phyloP scores from a whole-genome alignment of 2,797 vertebrate species.

The Glossophaga mutica region DNA sequence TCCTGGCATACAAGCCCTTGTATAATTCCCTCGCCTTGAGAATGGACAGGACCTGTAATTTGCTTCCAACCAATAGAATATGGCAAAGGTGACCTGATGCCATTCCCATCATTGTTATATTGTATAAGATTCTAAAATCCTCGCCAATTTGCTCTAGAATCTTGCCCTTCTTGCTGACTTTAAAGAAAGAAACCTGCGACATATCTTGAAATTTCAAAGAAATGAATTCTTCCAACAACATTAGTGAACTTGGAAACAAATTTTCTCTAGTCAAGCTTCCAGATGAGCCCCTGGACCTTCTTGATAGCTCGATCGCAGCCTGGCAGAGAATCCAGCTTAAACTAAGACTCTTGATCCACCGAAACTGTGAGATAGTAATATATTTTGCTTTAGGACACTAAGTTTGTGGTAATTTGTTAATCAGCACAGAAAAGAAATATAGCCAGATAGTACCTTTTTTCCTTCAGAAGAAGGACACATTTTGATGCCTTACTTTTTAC shows the following conservation, averaged over 20 bases:
- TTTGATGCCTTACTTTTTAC: background rate
- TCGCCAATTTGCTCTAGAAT: background rate
- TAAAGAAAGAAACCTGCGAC: background rate
- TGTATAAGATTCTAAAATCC: background rate
- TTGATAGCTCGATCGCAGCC: background rate
- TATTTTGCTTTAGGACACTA: background rate
- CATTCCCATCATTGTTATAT: background rate
- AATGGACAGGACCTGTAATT: background rate
- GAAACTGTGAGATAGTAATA: background rate
- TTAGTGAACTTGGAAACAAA: background rate
- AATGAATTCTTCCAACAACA: background rate
- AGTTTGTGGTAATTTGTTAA: background rate
- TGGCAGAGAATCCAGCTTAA: background rate
- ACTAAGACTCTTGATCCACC: background rate
- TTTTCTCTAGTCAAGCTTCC: background rate
- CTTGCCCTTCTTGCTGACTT: background rate
- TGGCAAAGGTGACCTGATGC: background rate
- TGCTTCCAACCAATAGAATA: background rate
- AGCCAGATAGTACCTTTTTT: background rate
- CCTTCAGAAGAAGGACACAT: background rate
- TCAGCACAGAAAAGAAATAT: background rate
- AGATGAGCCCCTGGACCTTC: background rate
- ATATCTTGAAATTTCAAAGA: background rate
- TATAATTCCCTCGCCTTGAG: background rate
- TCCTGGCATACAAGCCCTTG: background rate